Percentiles rank a stretch among this genome's conserved stretches.
These are phyloP conservation scores for Lasioglossum calceatum DNA, from an alignment of 2,888 invertebrate genomes.

Conservation along the genomic window DNA sequence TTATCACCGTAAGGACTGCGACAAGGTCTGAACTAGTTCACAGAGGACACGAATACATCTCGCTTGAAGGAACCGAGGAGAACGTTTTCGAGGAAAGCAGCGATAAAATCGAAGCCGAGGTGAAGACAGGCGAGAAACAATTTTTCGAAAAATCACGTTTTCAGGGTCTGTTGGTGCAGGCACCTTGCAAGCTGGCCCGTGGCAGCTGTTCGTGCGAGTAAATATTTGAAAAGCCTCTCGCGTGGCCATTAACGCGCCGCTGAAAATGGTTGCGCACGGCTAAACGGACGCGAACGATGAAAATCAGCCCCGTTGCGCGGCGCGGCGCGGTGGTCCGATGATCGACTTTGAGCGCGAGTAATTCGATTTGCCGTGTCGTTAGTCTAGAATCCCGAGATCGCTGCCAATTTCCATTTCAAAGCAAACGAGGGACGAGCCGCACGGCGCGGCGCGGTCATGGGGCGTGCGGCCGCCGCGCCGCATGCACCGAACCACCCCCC, in stretches of 20 bases:
- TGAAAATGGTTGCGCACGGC: background rate
- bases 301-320: conserved; percentile 34
- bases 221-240: conserved; percentile 21
- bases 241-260: conserved; percentile 1
- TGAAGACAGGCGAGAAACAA: background rate
- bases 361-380: conserved; percentile 72
- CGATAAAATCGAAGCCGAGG: background rate
- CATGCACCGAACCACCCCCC: conserved; percentile 10
- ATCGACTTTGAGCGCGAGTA: conserved; percentile 60
- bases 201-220: conserved; percentile 1
- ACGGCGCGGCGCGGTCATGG: background rate
- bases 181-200: background rate
- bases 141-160: background rate
- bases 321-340: conserved; percentile 41
- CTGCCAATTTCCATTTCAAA: conserved; percentile 72
- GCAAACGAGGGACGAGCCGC: conserved; percentile 54
- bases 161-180: background rate
- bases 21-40: background rate
- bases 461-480: background rate
- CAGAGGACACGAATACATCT: background rate
- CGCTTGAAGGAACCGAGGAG: background rate
- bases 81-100: background rate
- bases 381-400: conserved; percentile 69
- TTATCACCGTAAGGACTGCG: background rate
- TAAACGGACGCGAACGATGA: conserved; percentile 38